These are phyloP conservation scores for Acanthaster planci DNA, from an alignment of 35 echinoderm and acorn worm species.

Conservation along the genomic window DNA sequence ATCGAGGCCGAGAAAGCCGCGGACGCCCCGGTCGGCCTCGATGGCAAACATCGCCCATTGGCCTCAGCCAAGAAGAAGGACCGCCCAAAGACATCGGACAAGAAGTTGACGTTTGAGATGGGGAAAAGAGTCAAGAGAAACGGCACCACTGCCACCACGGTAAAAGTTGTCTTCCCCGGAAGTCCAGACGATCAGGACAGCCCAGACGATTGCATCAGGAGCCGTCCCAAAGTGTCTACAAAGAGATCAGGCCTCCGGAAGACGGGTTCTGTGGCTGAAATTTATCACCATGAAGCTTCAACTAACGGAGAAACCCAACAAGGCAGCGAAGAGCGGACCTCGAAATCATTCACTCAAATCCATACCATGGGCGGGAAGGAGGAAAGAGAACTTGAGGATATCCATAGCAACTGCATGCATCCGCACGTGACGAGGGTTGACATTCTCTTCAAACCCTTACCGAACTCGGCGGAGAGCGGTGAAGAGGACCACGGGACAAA, in stretches of 20 bases:
- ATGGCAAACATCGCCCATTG: neutral
- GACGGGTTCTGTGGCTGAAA: too few species aligned
- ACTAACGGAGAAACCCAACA: neutral
- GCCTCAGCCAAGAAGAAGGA: neutral
- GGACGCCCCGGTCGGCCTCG: neutral
- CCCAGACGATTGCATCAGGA: neutral
- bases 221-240: neutral
- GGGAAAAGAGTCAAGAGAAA: neutral
- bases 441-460: neutral
- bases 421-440: slow-evolving; percentile 16
- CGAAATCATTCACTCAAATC: neutral
- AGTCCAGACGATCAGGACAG: neutral
- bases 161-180: neutral
- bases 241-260: neutral
- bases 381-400: neutral
- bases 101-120: neutral
- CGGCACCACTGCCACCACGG: neutral
- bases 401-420: neutral
- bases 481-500: neutral
- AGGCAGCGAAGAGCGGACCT: neutral
- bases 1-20: neutral
- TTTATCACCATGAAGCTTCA: neutral
- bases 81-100: neutral
- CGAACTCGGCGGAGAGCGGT: neutral
- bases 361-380: neutral